Evolutionary conservation across 2,797 vertebrate species (phyloP).

Genomic region (Platalea minor): DNA sequence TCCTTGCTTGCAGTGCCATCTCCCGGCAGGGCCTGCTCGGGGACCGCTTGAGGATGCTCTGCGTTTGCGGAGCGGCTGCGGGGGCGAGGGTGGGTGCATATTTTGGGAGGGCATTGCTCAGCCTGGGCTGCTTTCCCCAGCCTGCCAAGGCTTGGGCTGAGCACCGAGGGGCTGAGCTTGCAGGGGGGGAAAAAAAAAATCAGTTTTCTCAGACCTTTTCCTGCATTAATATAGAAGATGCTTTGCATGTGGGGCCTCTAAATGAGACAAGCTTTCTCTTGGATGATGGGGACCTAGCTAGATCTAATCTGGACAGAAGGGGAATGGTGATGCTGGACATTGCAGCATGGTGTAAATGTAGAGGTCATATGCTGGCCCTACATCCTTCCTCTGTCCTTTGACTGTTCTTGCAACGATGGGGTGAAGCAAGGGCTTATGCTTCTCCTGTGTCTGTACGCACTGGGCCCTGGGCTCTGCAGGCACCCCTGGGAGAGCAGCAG

Average conservation of each 20-base stretch:
- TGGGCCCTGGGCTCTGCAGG: not conserved
- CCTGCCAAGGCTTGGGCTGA: not conserved
- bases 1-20: conserved; percentile 65
- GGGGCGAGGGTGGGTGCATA: rapidly evolving
- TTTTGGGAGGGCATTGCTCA: not conserved
- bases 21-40: conserved; percentile 48
- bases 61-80: not conserved
- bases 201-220: not conserved
- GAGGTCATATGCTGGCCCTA: not conserved
- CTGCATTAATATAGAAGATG: not conserved
- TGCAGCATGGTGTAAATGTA: not conserved
- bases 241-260: rapidly evolving
- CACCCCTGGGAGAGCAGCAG: not conserved
- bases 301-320: not conserved
- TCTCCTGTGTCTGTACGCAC: not conserved
- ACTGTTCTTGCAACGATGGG: not conserved
- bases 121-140: not conserved
- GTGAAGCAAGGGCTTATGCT: not conserved
- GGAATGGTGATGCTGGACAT: not conserved
- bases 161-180: not conserved
- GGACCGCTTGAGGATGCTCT: not conserved
- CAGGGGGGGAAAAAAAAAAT: no score
- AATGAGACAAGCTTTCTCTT: not conserved
- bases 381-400: not conserved
- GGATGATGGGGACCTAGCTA: not conserved